Conservation (phyloP, 2,797 vertebrate species). For the Malurus leucopterus region DNA sequence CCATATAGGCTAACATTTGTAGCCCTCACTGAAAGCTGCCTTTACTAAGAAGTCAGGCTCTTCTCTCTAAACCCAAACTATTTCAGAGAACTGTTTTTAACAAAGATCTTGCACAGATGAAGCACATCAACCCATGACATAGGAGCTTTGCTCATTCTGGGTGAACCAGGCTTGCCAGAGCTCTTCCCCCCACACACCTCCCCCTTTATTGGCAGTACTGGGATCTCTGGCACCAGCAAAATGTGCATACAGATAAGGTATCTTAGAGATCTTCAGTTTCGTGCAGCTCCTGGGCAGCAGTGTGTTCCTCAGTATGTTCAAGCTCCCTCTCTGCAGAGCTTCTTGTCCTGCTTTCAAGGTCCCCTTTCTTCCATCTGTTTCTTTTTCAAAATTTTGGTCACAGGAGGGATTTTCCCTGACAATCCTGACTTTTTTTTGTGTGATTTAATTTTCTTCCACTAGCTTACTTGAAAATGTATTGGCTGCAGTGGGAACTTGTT, state of each 20-base stretch:
- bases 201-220: background rate
- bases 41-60: background rate
- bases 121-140: background rate
- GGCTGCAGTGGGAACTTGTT: background rate
- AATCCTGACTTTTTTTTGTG: background rate
- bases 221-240: background rate
- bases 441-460: background rate
- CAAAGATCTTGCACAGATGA: background rate
- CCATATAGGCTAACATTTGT: background rate
- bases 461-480: background rate
- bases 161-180: background rate
- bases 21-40: background rate
- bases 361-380: background rate
- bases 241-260: background rate
- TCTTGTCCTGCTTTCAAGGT: background rate
- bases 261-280: background rate
- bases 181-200: background rate
- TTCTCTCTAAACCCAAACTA: background rate
- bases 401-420: background rate
- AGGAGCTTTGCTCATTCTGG: background rate
- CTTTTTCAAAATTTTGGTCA: background rate
- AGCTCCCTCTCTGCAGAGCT: background rate
- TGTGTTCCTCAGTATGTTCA: background rate
- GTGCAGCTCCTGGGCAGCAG: background rate
- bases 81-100: background rate